phyloP scores from a whole-genome alignment of 2,797 vertebrate species.

The Etheostoma nigrum region DNA sequence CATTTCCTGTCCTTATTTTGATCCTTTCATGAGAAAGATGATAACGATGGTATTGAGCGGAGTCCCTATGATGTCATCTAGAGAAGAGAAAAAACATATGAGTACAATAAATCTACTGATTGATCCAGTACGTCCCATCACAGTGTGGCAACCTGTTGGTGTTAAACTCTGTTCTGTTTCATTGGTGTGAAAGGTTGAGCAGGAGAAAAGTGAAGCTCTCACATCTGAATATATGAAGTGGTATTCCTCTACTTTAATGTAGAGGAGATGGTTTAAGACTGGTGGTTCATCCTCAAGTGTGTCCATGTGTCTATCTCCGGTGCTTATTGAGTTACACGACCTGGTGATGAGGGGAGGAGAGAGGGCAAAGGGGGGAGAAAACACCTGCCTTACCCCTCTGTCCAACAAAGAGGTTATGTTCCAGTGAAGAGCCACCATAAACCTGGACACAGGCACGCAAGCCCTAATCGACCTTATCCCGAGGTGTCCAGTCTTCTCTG shows the following conservation, averaged over 20 bases:
- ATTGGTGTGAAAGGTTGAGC: slow-evolving; percentile 66
- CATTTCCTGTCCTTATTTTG: not conserved
- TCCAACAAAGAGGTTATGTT: slow-evolving; percentile 73
- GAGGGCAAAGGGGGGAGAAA: slow-evolving; percentile 34
- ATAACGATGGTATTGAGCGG: not conserved
- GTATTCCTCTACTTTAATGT: slow-evolving; percentile 73
- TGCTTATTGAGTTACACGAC: slow-evolving; percentile 74
- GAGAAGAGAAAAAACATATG: not conserved
- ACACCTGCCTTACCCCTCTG: slow-evolving; percentile 72
- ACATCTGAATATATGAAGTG: slow-evolving; percentile 75
- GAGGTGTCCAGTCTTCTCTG: slow-evolving; percentile 68
- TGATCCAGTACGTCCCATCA: slow-evolving; percentile 2
- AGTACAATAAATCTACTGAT: not conserved
- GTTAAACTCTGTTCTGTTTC: slow-evolving; percentile 50
- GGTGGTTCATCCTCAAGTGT: slow-evolving; percentile 40
- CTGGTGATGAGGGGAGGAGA: slow-evolving; percentile 28
- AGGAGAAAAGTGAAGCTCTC: slow-evolving; percentile 52
- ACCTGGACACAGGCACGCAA: slow-evolving; percentile 62
- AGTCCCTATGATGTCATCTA: not conserved
- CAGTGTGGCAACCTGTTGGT: not conserved
- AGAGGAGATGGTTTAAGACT: slow-evolving; percentile 41
- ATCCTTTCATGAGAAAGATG: not conserved
- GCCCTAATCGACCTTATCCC: slow-evolving; percentile 70
- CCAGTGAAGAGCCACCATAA: slow-evolving; percentile 70
- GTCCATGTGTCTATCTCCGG: slow-evolving; percentile 41